phyloP scores from a whole-genome alignment of 2,113 vertebrate species.

The Hiodon alosoides region DNA sequence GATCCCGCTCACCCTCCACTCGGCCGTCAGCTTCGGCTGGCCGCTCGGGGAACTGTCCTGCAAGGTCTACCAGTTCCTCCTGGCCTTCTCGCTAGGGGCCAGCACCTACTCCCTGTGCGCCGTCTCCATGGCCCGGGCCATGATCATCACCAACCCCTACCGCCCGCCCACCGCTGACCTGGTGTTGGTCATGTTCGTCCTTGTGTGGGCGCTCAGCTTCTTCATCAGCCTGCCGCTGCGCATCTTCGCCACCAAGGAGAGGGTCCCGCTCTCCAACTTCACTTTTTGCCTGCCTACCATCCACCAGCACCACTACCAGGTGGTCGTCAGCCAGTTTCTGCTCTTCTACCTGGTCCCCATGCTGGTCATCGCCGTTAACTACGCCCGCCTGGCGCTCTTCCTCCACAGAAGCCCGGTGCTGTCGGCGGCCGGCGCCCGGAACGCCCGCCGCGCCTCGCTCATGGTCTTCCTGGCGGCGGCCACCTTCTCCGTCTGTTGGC shows the following conservation, averaged over 20 bases:
- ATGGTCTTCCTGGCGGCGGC: slow-evolving; percentile 62
- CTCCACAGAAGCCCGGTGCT: slow-evolving; percentile 63
- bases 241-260: slow-evolving; percentile 56
- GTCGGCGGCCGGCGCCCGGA: slow-evolving; percentile 55
- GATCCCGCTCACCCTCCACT: slow-evolving; percentile 61
- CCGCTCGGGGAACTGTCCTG: slow-evolving; percentile 57
- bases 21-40: slow-evolving; percentile 57
- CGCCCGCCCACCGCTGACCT: slow-evolving; percentile 51
- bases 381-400: slow-evolving; percentile 54
- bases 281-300: slow-evolving; percentile 56
- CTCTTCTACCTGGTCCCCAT: slow-evolving; percentile 62
- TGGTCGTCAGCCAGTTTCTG: slow-evolving; percentile 61
- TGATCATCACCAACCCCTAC: slow-evolving; percentile 58
- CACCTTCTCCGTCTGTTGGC: slow-evolving; percentile 63
- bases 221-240: slow-evolving; percentile 56
- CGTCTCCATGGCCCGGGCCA: slow-evolving; percentile 59
- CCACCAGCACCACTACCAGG: slow-evolving; percentile 58
- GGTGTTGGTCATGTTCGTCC: slow-evolving; percentile 52
- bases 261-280: slow-evolving; percentile 42
- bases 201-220: slow-evolving; percentile 61
- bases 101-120: slow-evolving; percentile 69
- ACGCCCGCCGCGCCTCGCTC: slow-evolving; percentile 58
- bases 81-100: slow-evolving; percentile 61
- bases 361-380: slow-evolving; percentile 62
- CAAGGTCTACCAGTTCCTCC: slow-evolving; percentile 67